Percentiles rank a stretch among this genome's conserved stretches.
Evolutionary conservation across 2,113 vertebrate genomes (phyloP).

Genomic region (Hydropotes inermis): DNA sequence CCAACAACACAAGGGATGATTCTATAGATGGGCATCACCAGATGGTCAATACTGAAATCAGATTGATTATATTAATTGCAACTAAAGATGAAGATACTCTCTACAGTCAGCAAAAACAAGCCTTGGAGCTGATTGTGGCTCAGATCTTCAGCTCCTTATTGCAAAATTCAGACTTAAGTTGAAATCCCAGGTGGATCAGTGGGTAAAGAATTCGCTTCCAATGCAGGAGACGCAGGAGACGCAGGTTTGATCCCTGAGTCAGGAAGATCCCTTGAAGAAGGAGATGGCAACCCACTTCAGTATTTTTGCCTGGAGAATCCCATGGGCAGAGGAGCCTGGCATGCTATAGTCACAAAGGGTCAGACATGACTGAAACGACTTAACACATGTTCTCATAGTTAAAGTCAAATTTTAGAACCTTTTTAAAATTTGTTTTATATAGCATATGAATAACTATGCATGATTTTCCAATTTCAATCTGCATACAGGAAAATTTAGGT

Average conservation of each 20-base stretch:
- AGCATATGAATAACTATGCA: neutral
- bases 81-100: neutral
- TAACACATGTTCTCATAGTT: neutral
- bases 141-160: neutral
- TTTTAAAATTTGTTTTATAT: neutral
- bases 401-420: neutral
- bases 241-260: neutral
- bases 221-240: neutral
- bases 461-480: neutral
- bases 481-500: neutral
- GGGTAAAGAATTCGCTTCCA: neutral
- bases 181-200: neutral
- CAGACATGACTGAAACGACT: neutral
- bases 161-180: neutral
- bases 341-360: accelerated
- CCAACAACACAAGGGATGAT: neutral
- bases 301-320: neutral
- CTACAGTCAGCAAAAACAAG: neutral
- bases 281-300: neutral
- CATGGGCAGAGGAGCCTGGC: neutral
- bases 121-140: neutral
- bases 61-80: neutral
- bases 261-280: neutral
- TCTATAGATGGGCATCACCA: neutral
- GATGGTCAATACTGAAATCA: neutral